phyloP scores from a whole-genome alignment of 2,113 vertebrate genomes.

The Orthonyx spaldingii region DNA sequence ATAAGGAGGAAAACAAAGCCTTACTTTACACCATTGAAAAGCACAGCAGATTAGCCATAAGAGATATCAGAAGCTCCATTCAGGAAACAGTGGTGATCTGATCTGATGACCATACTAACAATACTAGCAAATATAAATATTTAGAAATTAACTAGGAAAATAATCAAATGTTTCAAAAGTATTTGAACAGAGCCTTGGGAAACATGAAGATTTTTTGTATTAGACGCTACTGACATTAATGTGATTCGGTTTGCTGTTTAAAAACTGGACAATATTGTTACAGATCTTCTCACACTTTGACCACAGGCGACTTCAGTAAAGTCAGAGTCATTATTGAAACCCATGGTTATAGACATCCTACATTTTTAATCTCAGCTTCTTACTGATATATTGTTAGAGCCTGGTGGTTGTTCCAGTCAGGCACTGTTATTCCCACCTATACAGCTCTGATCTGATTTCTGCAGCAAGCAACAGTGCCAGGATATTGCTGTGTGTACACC shows the following conservation, averaged over 20 bases:
- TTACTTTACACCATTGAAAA: neutral
- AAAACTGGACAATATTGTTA: neutral
- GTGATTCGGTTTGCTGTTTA: neutral
- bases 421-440: fast-evolving
- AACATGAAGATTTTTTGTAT: neutral
- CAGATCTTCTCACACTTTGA: neutral
- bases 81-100: neutral
- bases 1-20: neutral
- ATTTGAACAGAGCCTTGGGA: neutral
- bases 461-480: neutral
- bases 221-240: neutral
- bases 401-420: neutral
- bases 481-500: neutral
- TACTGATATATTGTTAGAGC: neutral
- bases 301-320: neutral
- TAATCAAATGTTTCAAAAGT: neutral
- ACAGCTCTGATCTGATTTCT: neutral
- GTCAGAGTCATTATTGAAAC: neutral
- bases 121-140: neutral
- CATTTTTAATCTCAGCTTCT: neutral
- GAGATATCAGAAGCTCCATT: neutral
- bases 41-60: neutral
- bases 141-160: neutral
- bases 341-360: neutral
- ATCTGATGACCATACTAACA: neutral